These are phyloP conservation scores for Linnaemya vulpina DNA, from an alignment of 2,888 invertebrate genomes.

Conservation along the genomic window DNA sequence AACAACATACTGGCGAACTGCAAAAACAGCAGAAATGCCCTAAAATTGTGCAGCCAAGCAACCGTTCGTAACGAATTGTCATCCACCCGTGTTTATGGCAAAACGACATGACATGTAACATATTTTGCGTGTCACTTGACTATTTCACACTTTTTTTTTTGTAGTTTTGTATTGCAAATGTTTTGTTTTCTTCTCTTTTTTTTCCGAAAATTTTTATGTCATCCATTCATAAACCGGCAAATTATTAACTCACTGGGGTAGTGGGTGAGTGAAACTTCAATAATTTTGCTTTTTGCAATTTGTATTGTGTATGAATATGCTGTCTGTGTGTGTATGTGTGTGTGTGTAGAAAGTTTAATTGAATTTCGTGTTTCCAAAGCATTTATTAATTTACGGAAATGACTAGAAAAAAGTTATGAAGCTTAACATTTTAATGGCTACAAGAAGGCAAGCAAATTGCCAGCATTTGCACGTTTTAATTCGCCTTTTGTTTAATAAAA, in stretches of 20 bases:
- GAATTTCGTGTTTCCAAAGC: constrained; percentile 62
- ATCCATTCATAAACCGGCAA: constrained; percentile 32
- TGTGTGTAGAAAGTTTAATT: constrained; percentile 65
- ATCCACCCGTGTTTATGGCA: constrained; percentile 57
- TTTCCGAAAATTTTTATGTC: constrained; percentile 48
- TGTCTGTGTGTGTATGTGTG: too few relatives aligned
- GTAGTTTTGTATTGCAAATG: background rate
- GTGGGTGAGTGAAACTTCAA: constrained; percentile 63
- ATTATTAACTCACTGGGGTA: constrained; percentile 46
- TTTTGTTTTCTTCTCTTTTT: background rate
- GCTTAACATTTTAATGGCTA: constrained; percentile 55
- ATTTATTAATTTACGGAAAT: constrained; percentile 65
- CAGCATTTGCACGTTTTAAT: constrained; percentile 39
- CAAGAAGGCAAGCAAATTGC: constrained; percentile 1
- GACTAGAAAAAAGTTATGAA: constrained; percentile 52
- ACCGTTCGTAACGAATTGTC: constrained; percentile 45
- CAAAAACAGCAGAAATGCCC: constrained; percentile 28
- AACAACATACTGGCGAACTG: constrained; percentile 16
- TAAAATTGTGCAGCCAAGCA: constrained; percentile 61
- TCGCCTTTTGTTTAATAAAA: constrained; percentile 7
- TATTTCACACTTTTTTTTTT: constrained; percentile 55
- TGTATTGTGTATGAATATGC: constrained; percentile 1
- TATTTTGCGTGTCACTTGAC: constrained; percentile 73
- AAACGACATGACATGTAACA: constrained; percentile 66
- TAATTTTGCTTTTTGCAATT: background rate